Conservation (phyloP, 2,888 invertebrate genomes). For the Oxyteleia sp. region DNA sequence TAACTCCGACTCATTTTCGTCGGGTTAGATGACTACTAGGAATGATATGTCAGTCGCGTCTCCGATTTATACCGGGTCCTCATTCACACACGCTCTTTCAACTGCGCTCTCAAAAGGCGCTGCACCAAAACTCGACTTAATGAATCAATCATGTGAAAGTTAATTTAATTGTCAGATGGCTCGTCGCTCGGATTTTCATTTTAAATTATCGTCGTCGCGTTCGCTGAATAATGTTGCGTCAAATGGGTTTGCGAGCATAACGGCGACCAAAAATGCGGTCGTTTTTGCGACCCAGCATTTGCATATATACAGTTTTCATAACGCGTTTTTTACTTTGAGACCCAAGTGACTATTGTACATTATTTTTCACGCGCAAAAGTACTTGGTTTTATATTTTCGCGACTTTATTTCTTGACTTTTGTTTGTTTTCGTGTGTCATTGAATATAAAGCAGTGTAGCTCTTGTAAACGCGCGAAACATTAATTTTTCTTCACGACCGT, state of each 20-base stretch:
- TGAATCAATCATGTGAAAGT: no score
- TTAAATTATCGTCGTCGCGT: no score
- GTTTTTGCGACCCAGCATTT: constrained; percentile 24
- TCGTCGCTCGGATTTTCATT: no score
- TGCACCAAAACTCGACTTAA: no score
- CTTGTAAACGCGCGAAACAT: constrained; percentile 18
- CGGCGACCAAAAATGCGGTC: constrained; percentile 7
- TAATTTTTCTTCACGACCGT: constrained; percentile 14
- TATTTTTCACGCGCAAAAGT: constrained; percentile 9
- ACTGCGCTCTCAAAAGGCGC: no score
- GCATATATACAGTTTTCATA: constrained; percentile 41
- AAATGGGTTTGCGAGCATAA: not conserved
- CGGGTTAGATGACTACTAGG: no score
- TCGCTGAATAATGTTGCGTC: not conserved
- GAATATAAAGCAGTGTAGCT: constrained; percentile 14
- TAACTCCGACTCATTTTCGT: no score
- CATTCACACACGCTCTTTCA: no score
- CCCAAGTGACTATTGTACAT: constrained; percentile 3
- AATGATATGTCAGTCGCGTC: no score
- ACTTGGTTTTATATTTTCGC: constrained; percentile 16
- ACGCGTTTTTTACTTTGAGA: not conserved
- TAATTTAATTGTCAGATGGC: no score
- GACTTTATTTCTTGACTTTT: constrained; percentile 21
- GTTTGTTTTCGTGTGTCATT: constrained; percentile 13
- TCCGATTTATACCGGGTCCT: no score